Conservation (phyloP, 2,888 invertebrate genomes). For the Idaea aversata region DNA sequence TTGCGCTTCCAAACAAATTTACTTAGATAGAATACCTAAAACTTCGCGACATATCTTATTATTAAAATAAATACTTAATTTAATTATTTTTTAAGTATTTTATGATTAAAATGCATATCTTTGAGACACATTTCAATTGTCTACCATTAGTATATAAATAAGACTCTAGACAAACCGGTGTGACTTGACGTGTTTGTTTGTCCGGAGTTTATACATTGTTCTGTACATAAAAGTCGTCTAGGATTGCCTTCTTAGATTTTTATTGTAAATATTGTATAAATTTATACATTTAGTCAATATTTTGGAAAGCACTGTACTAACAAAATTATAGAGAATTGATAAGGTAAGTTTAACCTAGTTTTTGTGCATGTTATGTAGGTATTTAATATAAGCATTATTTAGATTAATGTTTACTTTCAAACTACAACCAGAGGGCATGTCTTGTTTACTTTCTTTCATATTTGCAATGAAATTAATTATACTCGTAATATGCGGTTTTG, state of each 20-base stretch:
- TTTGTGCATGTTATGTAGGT: conserved; percentile 3
- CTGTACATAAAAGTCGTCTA: conserved; percentile 55
- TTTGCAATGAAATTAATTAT: conserved; percentile 3
- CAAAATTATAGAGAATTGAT: background rate
- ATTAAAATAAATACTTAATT: background rate
- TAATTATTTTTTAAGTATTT: background rate
- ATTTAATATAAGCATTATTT: conserved; percentile 1
- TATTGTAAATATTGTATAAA: conserved; percentile 9
- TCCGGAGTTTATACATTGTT: conserved; percentile 4
- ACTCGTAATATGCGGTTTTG: conserved; percentile 1
- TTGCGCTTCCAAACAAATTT: background rate
- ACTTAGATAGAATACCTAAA: background rate
- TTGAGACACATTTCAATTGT: conserved; percentile 4
- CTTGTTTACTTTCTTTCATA: background rate
- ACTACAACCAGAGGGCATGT: background rate
- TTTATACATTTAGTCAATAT: conserved; percentile 7
- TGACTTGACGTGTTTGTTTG: conserved; percentile 3
- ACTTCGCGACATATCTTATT: conserved; percentile 1
- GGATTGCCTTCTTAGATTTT: conserved; percentile 71
- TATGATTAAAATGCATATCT: conserved; percentile 12
- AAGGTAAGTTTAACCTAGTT: background rate
- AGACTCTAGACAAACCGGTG: background rate
- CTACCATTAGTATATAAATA: background rate
- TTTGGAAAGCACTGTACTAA: conserved; percentile 12
- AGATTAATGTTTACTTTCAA: conserved; percentile 8